Base-by-base conservation (phyloP, 1,140 invertebrate species). In the Drosophila sp. region DNA sequence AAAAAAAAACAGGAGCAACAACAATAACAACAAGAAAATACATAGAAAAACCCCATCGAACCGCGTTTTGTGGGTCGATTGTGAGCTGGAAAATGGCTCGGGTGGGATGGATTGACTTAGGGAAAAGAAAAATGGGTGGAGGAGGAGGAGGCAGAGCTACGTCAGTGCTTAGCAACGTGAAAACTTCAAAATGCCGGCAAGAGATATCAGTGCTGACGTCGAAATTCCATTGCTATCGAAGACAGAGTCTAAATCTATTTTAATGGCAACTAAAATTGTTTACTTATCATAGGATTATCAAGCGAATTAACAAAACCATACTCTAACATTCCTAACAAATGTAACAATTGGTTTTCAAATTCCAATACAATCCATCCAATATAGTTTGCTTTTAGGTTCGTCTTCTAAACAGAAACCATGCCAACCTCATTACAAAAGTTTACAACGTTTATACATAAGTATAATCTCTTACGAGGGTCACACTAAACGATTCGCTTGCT, bases 1-100 rank as follows among this genome's bases (percentile, higher is more conserved):
- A 60, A 61, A 60, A 67, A 23, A 62, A 35, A 60, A 50, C 2
- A 38, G 32, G 35, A n/a, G 60, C 35, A 47, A 40, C 8, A 55
- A 54, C 58, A 61, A 60, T 44, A 61, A 50, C 23, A 50, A 11
- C 8, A 38, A 38, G 35, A 50, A 50, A 50, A 27, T 27, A 50
- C 44, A 50, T 50, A 50, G 44, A 50, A 50, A 50, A n/a, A 17
- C n/a, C 11, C 25, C 23, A 50, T 27, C 17, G 44, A 23, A 50
- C 6, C 44, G 44, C 44, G 23, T 27, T 50, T 50, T 50, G 17
- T 50, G 44, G 44, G 44, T 50, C 44, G 44, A 50, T 50, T 50
- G 44, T 50, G 44, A 50, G 44, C 11, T 27, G 44, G 25, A 50
- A 50, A 50, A 50, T 60, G 35, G 29, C 17, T 57, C 1, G 7